Base-by-base conservation (phyloP, 2,113 vertebrate species). In the Phaethon lepturus region DNA sequence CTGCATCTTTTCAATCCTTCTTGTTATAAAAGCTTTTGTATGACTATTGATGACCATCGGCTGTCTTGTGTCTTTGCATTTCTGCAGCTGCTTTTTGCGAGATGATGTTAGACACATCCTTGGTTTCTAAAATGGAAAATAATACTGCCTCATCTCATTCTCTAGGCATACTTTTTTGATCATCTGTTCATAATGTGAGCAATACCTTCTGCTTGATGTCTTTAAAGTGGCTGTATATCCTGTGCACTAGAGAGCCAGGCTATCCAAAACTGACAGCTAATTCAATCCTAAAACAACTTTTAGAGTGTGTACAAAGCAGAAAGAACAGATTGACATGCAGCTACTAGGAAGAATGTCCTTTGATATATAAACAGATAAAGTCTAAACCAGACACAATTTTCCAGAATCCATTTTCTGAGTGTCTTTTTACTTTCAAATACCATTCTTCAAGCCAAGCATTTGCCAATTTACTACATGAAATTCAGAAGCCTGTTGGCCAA, bases 331-430 rank as follows among this genome's bases (percentile, higher is more conserved):
- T 82, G 90, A 60, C 84, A 56, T 0, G 3, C 77, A 97, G 75
- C 56, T 75, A n/a, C 67, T 62, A 59, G 29, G 63, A 91, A 78
- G n/a, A 85, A 12, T 55, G 23, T 87, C 80, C 64, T 97, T 96
- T 94, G 72, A 93, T 90, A 87, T 42, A 77, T 17, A 85, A 92
- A 84, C 63, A 95, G 90, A 79, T 62, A 24, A 90, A 97, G 13
- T 42, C 49, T 79, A 55, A 92, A 74, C 60, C 63, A 95, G 80
- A 50, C 83, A 86, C 49, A 62, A 68, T 79, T 93, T 92, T 93
- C 68, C 64, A 91, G 69, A 94, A 94, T 55, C 50, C 20, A 6
- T 91, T 93, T 97, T 88, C 52, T 77, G 74, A 86, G 40, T 33
- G 28, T 52, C 55, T 58, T 90, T 93, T 75, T 80, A 76, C 55